Conservation (phyloP, 2,797 vertebrate genomes). For the Anas acuta region DNA sequence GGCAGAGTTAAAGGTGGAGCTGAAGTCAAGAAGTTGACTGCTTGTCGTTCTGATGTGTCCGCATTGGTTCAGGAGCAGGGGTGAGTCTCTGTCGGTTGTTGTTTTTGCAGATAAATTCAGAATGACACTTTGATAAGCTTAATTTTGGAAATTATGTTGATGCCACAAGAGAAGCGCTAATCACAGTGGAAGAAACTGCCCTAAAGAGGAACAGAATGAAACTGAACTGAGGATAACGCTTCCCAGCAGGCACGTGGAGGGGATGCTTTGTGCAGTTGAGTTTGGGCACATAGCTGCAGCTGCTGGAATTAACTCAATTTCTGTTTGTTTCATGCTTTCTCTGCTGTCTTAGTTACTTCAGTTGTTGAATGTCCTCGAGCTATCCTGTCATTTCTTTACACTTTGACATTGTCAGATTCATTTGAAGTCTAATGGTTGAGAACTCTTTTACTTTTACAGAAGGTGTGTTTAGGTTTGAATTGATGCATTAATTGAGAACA, state of each 20-base stretch:
- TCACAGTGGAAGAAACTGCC: not conserved
- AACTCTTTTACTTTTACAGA: conserved; percentile 15
- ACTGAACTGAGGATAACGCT: not conserved
- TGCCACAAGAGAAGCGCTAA: not conserved
- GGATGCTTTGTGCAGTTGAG: not conserved
- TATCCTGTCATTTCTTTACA: not conserved
- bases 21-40: not conserved
- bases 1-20: not conserved
- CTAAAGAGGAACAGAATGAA: not conserved
- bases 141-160: not conserved
- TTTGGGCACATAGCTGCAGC: not conserved
- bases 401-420: not conserved
- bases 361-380: not conserved
- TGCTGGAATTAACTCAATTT: not conserved
- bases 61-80: not conserved
- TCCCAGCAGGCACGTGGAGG: not conserved
- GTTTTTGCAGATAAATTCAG: not conserved
- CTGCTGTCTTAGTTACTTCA: not conserved
- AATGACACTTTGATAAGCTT: not conserved
- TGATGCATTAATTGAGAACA: not conserved
- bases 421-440: not conserved
- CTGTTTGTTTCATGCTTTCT: not conserved
- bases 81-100: not conserved
- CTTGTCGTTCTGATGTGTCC: not conserved
- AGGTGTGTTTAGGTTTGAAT: conserved; percentile 2